Conservation (phyloP, 2,888 invertebrate genomes). For the Cecidostiba fungosa region DNA sequence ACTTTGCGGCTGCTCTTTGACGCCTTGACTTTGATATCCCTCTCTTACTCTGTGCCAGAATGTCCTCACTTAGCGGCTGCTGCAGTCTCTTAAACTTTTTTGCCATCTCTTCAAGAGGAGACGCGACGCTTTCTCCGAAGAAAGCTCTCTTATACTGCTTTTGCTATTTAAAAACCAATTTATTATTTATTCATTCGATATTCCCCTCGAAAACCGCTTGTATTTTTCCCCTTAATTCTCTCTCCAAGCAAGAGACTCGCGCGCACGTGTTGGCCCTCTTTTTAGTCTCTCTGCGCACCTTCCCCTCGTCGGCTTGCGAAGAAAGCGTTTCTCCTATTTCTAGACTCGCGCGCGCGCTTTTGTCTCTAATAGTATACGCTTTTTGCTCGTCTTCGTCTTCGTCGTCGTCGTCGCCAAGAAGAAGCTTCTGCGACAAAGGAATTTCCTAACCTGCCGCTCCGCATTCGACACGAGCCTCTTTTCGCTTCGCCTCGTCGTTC, state of each 20-base stretch:
- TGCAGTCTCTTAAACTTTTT: not conserved
- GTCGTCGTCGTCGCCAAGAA: not conserved
- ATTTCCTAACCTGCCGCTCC: slow-evolving; percentile 10
- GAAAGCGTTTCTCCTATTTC: slow-evolving; percentile 62
- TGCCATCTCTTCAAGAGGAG: not conserved
- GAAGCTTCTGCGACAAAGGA: slow-evolving; percentile 39
- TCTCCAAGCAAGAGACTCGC: no score
- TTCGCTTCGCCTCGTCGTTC: slow-evolving; percentile 15
- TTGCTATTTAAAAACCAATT: not conserved
- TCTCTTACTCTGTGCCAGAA: slow-evolving; percentile 9
- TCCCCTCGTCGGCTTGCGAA: slow-evolving; percentile 36
- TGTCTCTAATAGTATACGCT: slow-evolving; percentile 45
- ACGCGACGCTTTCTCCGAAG: not conserved
- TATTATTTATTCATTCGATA: not conserved
- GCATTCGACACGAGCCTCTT: slow-evolving; percentile 1
- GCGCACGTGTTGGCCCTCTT: slow-evolving; percentile 19
- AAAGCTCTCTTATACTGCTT: no score
- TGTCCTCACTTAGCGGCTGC: slow-evolving; percentile 2
- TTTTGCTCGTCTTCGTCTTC: slow-evolving; percentile 22
- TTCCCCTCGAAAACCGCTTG: not conserved
- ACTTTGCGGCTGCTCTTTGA: slow-evolving; percentile 23
- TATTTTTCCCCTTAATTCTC: not conserved
- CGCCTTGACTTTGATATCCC: slow-evolving; percentile 42
- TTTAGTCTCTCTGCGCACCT: not conserved
- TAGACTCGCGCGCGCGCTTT: slow-evolving; percentile 51